phyloP scores from a whole-genome alignment of 2,797 vertebrate species.

The Menidia menidia region DNA sequence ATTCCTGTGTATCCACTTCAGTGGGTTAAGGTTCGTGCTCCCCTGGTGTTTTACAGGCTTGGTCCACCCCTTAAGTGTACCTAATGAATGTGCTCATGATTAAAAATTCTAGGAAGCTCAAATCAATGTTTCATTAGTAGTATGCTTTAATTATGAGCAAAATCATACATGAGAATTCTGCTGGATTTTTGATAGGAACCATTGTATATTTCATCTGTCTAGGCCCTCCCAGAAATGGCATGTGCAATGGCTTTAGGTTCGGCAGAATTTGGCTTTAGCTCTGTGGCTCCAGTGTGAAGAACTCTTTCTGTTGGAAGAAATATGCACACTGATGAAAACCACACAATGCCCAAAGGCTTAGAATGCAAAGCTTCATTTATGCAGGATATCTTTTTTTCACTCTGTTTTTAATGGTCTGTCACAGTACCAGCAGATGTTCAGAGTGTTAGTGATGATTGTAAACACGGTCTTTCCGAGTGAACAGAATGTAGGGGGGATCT shows the following conservation, averaged over 20 bases:
- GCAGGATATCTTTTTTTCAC: constrained; percentile 3
- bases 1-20: constrained; percentile 45
- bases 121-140: constrained; percentile 62
- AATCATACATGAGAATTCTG: constrained; percentile 45
- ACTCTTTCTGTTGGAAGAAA: constrained; percentile 49
- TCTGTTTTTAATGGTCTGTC: constrained; percentile 13
- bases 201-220: constrained; percentile 53
- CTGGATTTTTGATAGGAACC: constrained; percentile 36
- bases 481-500: constrained; percentile 5
- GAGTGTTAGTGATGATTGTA: constrained; percentile 29
- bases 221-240: constrained; percentile 46
- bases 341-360: constrained; percentile 28
- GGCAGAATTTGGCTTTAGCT: constrained; percentile 40
- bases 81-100: constrained; percentile 49
- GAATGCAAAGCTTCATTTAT: constrained; percentile 34
- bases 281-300: constrained; percentile 40
- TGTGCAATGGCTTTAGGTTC: constrained; percentile 64
- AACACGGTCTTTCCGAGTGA: constrained; percentile 30
- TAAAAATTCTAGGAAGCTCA: constrained; percentile 60
- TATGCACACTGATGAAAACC: constrained; percentile 36
- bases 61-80: constrained; percentile 29
- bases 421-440: constrained; percentile 16
- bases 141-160: constrained; percentile 65
- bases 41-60: constrained; percentile 17
- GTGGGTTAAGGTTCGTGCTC: constrained; percentile 30